Percentiles rank a stretch among this genome's conserved stretches.
These are phyloP conservation scores for Lathamus discolor DNA, from an alignment of 2,113 vertebrate species.

Conservation along the genomic window DNA sequence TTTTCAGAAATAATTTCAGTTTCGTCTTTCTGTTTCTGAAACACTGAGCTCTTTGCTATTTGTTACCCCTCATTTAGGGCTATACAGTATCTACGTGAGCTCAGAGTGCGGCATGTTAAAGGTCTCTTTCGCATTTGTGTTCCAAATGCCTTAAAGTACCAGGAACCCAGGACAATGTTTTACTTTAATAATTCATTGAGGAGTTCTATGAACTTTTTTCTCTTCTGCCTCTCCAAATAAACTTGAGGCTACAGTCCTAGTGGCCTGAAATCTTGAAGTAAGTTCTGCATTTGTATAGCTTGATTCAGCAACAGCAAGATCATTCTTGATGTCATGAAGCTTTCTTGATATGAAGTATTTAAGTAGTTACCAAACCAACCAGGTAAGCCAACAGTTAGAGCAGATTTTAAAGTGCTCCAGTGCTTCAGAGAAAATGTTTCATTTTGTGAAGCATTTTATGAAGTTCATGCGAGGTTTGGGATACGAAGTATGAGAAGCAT, in stretches of 20 bases:
- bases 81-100: background rate
- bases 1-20: background rate
- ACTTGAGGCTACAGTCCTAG: background rate
- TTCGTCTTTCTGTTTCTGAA: background rate
- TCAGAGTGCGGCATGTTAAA: background rate
- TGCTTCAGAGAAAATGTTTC: background rate
- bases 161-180: background rate
- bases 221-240: background rate
- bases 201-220: background rate
- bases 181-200: background rate
- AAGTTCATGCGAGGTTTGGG: background rate
- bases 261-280: background rate
- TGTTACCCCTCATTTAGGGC: background rate
- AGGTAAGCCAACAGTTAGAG: background rate
- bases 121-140: background rate
- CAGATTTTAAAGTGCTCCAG: background rate
- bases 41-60: background rate
- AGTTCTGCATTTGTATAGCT: background rate
- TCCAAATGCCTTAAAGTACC: background rate
- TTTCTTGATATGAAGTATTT: background rate
- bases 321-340: background rate
- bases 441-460: background rate
- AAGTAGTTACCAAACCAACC: background rate
- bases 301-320: background rate
- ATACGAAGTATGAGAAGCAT: background rate